Percentiles rank a stretch among this genome's conserved stretches.
phyloP scores from a whole-genome alignment of 2,888 invertebrate genomes.

The Conistra vaccinii region DNA sequence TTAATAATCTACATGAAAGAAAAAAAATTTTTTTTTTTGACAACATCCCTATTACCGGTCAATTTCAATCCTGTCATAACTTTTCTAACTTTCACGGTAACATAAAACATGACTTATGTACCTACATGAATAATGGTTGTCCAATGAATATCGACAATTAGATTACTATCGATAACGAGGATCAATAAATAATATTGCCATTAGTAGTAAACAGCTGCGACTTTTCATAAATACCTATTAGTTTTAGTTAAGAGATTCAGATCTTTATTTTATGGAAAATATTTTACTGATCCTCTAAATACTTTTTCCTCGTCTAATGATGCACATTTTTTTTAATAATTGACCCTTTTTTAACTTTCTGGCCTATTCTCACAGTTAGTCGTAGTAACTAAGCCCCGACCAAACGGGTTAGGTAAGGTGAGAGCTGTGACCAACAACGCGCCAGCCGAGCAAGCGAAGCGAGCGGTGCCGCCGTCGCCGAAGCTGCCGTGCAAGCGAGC shows the following conservation, averaged over 20 bases:
- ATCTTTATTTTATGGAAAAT: not conserved
- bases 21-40: too few species aligned
- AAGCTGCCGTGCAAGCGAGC: not conserved
- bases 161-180: slow-evolving; percentile 22
- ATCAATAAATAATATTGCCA: slow-evolving; percentile 22
- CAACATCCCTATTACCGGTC: too few species aligned
- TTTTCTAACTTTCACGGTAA: slow-evolving; percentile 6
- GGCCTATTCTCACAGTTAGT: too few species aligned
- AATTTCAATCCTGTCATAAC: not conserved
- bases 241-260: not conserved
- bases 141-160: slow-evolving; percentile 1
- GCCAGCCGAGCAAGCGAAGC: too few species aligned
- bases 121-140: slow-evolving; percentile 19
- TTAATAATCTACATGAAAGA: too few species aligned
- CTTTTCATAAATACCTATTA: not conserved
- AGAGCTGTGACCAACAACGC: too few species aligned
- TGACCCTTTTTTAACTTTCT: too few species aligned
- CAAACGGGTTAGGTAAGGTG: too few species aligned
- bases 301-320: too few species aligned
- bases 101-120: slow-evolving; percentile 27
- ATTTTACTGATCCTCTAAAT: not conserved
- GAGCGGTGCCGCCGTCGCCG: too few species aligned
- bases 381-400: too few species aligned
- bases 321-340: too few species aligned
- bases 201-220: slow-evolving; percentile 2